Percentiles rank a stretch among this genome's conserved stretches.
phyloP scores from a whole-genome alignment of 2,113 vertebrate species.

The Salminus brasiliensis region DNA sequence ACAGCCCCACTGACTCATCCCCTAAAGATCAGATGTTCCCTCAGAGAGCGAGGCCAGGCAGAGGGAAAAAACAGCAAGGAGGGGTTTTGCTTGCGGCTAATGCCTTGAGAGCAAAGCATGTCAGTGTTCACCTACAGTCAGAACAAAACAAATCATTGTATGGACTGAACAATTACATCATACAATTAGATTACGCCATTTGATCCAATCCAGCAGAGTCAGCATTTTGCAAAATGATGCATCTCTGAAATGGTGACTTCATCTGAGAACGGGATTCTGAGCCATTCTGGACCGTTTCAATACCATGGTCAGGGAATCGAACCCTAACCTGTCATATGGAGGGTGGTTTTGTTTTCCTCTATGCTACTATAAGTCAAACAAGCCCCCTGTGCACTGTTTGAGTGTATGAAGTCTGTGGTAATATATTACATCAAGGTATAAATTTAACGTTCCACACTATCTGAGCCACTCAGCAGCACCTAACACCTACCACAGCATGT shows the following conservation, averaged over 20 bases:
- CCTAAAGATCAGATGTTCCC: slow-evolving; percentile 40
- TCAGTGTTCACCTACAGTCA: slow-evolving; percentile 70
- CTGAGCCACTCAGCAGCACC: neutral
- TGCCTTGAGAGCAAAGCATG: neutral
- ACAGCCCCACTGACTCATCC: slow-evolving; percentile 32
- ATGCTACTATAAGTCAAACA: too few species aligned
- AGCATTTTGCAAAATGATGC: neutral
- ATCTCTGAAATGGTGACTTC: neutral
- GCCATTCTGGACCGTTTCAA: too few species aligned
- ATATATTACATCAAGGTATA: neutral
- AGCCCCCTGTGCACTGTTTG: too few species aligned
- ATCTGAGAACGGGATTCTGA: too few species aligned
- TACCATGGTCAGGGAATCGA: too few species aligned
- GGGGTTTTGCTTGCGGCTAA: slow-evolving; percentile 6
- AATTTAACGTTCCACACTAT: neutral
- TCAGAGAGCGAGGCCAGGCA: neutral
- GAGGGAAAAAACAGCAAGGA: slow-evolving; percentile 32
- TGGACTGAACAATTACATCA: too few species aligned
- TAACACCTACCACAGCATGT: neutral
- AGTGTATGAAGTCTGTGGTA: too few species aligned
- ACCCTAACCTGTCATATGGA: too few species aligned
- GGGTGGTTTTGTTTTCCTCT: too few species aligned
- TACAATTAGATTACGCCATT: neutral
- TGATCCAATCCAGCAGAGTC: neutral
- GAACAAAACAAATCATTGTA: neutral